Evolutionary conservation across 2,797 vertebrate genomes (phyloP).

Genomic region (Rhynchonycteris naso): DNA sequence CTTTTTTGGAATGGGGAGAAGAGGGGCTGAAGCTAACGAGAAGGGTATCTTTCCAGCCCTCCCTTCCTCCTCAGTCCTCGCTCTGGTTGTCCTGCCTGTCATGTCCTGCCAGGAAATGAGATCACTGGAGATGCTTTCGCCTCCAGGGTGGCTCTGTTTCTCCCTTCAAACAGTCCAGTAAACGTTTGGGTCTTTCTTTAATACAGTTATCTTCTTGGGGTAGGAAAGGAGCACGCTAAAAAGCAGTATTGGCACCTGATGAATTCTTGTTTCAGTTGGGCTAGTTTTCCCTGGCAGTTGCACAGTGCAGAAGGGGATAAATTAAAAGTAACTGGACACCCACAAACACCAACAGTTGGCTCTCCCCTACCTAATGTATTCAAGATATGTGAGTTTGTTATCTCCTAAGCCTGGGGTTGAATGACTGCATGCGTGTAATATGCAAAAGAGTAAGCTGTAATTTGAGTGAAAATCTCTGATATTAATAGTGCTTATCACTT

Average conservation of each 20-base stretch:
- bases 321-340: background rate
- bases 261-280: background rate
- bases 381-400: background rate
- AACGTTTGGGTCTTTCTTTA: background rate
- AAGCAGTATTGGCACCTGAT: background rate
- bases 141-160: background rate
- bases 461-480: background rate
- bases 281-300: background rate
- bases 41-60: background rate
- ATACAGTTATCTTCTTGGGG: background rate
- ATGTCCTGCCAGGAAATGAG: background rate
- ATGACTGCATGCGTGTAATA: background rate
- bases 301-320: background rate
- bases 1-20: background rate
- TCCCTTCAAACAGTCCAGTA: background rate
- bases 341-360: background rate
- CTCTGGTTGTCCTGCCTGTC: too few relatives aligned
- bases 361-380: background rate
- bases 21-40: background rate
- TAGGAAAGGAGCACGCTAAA: background rate
- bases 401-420: background rate
- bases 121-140: background rate
- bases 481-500: slow-evolving; percentile 42
- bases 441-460: background rate
- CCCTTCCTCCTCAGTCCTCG: background rate